Base-by-base conservation (phyloP, 1,140 invertebrate species). In the Cyphomyrmex costatus region DNA sequence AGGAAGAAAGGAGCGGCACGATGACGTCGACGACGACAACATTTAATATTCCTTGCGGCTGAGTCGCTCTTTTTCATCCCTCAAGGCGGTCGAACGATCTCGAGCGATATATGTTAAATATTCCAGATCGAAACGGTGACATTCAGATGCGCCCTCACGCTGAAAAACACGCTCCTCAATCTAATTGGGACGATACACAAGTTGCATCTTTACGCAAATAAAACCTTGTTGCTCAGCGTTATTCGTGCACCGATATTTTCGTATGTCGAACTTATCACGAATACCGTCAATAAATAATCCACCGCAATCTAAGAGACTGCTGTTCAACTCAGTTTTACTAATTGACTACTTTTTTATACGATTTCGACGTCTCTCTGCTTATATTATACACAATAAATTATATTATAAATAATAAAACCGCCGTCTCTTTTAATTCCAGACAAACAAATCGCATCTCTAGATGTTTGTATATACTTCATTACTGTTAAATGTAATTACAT, bases 61-160 rank as follows among this genome's bases (percentile, higher is more conserved):
- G 42, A 60, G 24, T n/a, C 42, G 30, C 70, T 77, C 61, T 66
- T 79, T 66, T 66, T 85, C 82, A n/a, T 58, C 33, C 46, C 46
- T 56, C 27, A 27, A 8, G 16, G 21, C 30, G 30, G 21, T 16
- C 14, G 12, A 33, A 80, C 5, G 21, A 56, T 21, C 51, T 51
- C 65, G 42, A 49, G 30, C 78, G 36, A 68, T 71, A 68, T 71
- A 49, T 14, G 70, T 82, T 58, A 58, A 80, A 71, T 27, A 71
- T 71, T 56, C 78, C 65, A 21, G 65, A 80, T 70, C 77, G 46
- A 56, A 80, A 16, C 30, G 21, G 27, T 33, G 46, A 56, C 58
- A 56, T 66, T 78, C 30, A 24, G 14, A 51, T 83, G 58, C n/a
- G 30, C 14, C 42, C 60, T n/a, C 27, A 56, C 53, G 63, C 65